phyloP scores from a whole-genome alignment of 2,113 vertebrate genomes.

The Zootoca vivipara region DNA sequence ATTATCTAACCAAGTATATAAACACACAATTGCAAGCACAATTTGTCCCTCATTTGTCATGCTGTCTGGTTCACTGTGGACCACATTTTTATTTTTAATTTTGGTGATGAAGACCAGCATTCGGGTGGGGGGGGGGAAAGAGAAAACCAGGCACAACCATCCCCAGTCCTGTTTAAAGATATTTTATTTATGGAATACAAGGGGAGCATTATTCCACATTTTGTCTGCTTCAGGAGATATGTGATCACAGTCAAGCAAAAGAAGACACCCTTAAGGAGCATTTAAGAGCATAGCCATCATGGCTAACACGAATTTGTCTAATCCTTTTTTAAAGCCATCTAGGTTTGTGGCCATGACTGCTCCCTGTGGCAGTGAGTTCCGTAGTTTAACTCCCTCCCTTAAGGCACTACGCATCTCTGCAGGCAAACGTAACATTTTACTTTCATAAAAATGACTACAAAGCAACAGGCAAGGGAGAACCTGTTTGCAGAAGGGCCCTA shows the following conservation, averaged over 20 bases:
- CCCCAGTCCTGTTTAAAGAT: no score
- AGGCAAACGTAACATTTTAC: background rate
- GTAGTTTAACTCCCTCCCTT: background rate
- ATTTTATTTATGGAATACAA: background rate
- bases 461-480: background rate
- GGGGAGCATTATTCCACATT: background rate
- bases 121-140: background rate
- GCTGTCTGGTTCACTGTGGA: background rate
- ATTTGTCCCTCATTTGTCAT: conserved; percentile 2
- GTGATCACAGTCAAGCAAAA: background rate
- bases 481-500: background rate
- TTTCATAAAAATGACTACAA: background rate
- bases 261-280: background rate
- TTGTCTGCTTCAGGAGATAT: background rate
- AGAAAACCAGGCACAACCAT: no score
- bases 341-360: background rate
- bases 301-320: no score
- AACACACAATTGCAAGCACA: background rate
- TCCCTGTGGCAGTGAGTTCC: no score
- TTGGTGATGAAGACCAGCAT: background rate
- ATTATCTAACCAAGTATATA: background rate
- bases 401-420: background rate
- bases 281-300: no score
- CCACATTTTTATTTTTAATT: background rate
- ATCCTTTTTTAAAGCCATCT: no score